These are phyloP conservation scores for Dipus sagitta DNA, from an alignment of 2,797 vertebrate genomes.

Conservation along the genomic window DNA sequence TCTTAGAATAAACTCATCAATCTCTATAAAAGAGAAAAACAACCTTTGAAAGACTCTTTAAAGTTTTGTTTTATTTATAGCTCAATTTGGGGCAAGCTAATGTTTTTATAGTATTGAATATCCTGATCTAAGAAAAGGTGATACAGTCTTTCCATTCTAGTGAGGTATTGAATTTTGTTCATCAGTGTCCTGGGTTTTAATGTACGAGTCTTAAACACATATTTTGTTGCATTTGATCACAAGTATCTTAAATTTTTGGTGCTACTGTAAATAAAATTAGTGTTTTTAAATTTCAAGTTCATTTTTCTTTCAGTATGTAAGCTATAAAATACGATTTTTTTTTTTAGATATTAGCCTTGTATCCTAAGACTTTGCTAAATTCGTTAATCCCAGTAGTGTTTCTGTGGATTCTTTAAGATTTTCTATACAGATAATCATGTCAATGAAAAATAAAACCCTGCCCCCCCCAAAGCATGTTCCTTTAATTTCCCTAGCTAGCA, in stretches of 20 bases:
- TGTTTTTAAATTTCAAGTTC: neutral
- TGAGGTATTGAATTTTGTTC: conserved; percentile 12
- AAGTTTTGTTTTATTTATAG: neutral
- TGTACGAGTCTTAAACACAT: neutral
- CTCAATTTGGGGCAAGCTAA: neutral
- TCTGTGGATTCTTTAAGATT: neutral
- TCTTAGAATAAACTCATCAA: conserved; percentile 3
- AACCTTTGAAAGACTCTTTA: neutral
- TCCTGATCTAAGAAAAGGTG: neutral
- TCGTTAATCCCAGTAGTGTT: neutral
- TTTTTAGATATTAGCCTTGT: neutral
- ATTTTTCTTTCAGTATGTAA: neutral
- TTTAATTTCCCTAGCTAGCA: neutral
- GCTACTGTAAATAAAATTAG: neutral
- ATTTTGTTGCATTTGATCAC: neutral
- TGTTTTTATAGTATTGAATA: neutral
- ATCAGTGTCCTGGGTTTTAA: neutral
- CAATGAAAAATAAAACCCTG: neutral
- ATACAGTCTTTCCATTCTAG: neutral
- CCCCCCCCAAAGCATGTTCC: neutral
- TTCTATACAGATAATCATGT: neutral
- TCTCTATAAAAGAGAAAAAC: neutral
- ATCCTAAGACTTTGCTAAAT: neutral
- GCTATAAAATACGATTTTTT: neutral
- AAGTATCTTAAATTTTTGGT: neutral